A percentile compares a stretch with the other conserved stretches of the same genome.
Conservation (phyloP, 2,888 invertebrate species). For the Xestia xanthographa region DNA sequence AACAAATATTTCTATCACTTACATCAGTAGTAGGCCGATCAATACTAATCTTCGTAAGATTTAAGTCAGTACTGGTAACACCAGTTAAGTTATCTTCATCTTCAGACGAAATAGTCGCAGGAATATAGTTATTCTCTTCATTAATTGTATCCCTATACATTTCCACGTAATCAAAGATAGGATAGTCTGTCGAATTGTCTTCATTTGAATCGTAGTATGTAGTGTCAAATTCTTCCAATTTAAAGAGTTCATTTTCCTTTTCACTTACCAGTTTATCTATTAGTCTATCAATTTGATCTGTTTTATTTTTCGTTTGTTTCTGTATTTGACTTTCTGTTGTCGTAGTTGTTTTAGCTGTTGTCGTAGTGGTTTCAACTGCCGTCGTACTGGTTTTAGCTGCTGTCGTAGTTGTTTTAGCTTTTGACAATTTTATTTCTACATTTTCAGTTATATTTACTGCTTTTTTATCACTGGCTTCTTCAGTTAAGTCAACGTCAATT, state of each 20-base stretch:
- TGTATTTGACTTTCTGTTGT: neutral
- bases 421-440: neutral
- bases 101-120: conserved; percentile 30
- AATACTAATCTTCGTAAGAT: neutral
- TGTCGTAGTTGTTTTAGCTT: neutral
- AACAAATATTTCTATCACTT: conserved; percentile 12
- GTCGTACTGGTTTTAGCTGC: neutral
- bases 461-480: conserved; percentile 22
- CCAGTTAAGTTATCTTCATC: neutral
- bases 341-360: neutral
- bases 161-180: conserved; percentile 82
- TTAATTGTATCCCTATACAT: conserved; percentile 85
- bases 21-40: conserved; percentile 10
- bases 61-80: neutral
- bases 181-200: conserved; percentile 83
- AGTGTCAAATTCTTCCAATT: conserved; percentile 62
- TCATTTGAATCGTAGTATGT: conserved; percentile 71
- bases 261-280: conserved; percentile 54
- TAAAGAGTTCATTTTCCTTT: conserved; percentile 71
- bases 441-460: neutral
- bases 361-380: neutral
- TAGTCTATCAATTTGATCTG: conserved; percentile 32
- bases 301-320: neutral
- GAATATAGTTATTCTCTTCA: conserved; percentile 74
- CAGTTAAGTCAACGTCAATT: conserved; percentile 54